Base-by-base conservation (phyloP, 2,888 invertebrate genomes). In the Hymenopus coronatus region DNA sequence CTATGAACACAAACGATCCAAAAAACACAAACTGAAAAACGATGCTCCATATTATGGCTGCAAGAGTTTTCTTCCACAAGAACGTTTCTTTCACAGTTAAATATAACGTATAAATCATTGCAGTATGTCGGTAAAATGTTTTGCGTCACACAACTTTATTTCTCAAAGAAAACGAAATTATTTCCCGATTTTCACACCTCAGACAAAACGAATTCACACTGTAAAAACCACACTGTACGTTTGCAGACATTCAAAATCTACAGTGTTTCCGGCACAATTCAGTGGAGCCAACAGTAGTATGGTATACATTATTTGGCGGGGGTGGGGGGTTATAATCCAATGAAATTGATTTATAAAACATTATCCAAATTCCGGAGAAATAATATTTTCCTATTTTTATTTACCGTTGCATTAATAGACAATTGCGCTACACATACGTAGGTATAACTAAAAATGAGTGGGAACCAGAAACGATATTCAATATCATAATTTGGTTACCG, bases 11-110 rank as follows among this genome's bases (percentile, higher is more conserved):
- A 25, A 92, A 91, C 28, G 91, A 90, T 28, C 91, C 92, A 85
- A 93, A 91, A 28, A 93, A 91, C 15, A 92, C 89, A 70, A 92
- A 92, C 89, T 93, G 93, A 3, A 93, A 91, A 14, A 91, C 92
- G 87, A 96, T 94, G 91, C 95, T 96, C 92, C 95, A 94, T 12
- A 94, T 90, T 28, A 96, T 94, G 6, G 96, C 96, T 89, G 94
- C 93, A 70, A 70, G 54, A 20, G 95, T 93, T 91, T 96, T 93
- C 93, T 96, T 95, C 92, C 94, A 93, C 46, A 94, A 91, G 92
- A 93, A 94, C 92, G 94, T 94, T 93, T 94, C 95, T 94, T 94
- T 86, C 20, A 70, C 54, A 70, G 54, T 70, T 20, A 70, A 25
- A 20, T 70, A 70, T 4, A 70, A 20, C 25, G 54, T 70, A 20